phyloP scores from a whole-genome alignment of 2,797 vertebrate species.

The Dicrostonyx torquatus region DNA sequence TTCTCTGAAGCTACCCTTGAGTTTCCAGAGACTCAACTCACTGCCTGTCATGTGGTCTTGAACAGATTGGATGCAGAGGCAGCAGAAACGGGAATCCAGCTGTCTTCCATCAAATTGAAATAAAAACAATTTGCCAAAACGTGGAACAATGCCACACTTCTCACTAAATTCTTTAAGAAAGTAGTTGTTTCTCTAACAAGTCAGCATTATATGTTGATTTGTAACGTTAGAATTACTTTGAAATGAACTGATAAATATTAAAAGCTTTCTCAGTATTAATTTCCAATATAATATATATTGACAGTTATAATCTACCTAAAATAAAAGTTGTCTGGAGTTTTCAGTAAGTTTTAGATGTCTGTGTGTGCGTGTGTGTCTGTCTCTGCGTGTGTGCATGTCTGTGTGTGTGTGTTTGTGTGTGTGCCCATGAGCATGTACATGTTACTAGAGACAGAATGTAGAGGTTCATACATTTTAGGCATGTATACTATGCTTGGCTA shows the following conservation, averaged over 20 bases:
- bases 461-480: not conserved
- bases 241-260: constrained; percentile 9
- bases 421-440: not conserved
- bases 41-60: constrained; percentile 47
- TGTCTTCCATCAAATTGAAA: constrained; percentile 63
- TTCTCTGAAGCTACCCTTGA: not conserved
- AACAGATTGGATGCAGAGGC: constrained; percentile 35
- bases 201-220: not conserved
- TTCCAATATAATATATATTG: not conserved
- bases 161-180: constrained; percentile 49
- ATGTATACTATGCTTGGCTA: not conserved
- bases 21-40: constrained; percentile 48
- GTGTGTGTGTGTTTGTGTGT: not conserved
- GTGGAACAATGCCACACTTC: constrained; percentile 20
- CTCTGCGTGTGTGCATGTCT: not conserved
- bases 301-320: not conserved
- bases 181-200: constrained; percentile 26
- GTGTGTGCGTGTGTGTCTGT: too few relatives aligned
- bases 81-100: constrained; percentile 48
- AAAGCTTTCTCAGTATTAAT: not conserved
- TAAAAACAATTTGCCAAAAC: constrained; percentile 58
- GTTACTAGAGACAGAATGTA: not conserved
- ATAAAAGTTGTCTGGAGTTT: constrained; percentile 7
- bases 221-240: constrained; percentile 14
- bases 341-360: not conserved